Percentiles rank a stretch among this genome's conserved stretches.
Conservation (phyloP, 37 sponge, comb jelly and placozoan species). For the Eunapius fragilis region DNA sequence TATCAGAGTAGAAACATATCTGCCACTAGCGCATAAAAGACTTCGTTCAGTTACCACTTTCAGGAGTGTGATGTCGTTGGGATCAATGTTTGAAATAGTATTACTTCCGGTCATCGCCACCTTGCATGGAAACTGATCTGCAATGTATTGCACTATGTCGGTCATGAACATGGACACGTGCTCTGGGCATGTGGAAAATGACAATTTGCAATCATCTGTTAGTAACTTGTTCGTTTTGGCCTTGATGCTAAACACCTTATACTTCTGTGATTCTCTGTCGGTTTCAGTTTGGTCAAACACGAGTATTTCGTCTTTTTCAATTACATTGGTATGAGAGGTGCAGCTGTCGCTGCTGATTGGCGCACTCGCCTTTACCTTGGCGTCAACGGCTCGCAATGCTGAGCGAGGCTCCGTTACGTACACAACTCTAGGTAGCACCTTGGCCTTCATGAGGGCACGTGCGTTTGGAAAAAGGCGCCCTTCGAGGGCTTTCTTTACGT, state of each 20-base stretch:
- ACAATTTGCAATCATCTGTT: not conserved
- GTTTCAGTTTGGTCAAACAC: not conserved
- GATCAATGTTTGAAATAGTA: not conserved
- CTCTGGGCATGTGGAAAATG: not conserved
- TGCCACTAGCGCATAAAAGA: not conserved
- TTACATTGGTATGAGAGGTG: not conserved
- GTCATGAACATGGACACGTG: not conserved
- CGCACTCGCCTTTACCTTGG: not conserved
- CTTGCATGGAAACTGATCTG: not conserved
- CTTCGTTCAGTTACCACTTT: not conserved
- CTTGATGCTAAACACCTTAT: not conserved
- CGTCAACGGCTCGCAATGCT: not conserved
- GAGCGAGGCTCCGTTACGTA: not conserved
- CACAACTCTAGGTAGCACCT: not conserved
- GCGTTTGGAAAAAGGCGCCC: not conserved
- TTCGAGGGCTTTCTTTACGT: not conserved
- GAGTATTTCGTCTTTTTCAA: not conserved
- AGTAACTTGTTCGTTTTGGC: not conserved
- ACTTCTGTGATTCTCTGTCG: not conserved
- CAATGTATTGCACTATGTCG: not conserved
- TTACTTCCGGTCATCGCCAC: not conserved
- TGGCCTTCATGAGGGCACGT: not conserved
- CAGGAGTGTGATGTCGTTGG: not conserved
- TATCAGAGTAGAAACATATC: not conserved
- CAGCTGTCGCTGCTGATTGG: not conserved